A percentile compares a stretch with the other conserved stretches of the same genome.
Evolutionary conservation across 2,113 vertebrate species (phyloP).

Genomic region (Elephantulus edwardii): DNA sequence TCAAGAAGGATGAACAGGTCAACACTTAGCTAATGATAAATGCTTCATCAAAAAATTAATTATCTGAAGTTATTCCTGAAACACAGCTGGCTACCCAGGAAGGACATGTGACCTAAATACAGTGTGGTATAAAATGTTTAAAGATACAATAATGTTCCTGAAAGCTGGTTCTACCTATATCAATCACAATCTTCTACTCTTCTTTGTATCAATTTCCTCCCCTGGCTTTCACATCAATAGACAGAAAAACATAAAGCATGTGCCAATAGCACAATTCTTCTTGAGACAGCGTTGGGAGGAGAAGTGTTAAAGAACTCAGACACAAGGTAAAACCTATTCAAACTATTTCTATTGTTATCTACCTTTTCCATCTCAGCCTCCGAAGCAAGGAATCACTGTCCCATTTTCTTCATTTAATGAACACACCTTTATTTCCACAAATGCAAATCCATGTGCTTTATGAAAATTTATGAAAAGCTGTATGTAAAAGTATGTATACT

Average conservation of each 20-base stretch:
- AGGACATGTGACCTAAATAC: background rate
- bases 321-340: background rate
- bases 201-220: conserved; percentile 30
- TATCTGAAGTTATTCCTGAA: background rate
- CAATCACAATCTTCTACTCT: background rate
- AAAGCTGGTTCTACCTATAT: background rate
- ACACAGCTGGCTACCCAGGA: background rate
- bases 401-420: background rate
- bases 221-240: background rate
- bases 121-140: background rate
- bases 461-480: background rate
- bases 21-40: background rate
- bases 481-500: background rate
- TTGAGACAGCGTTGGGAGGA: background rate
- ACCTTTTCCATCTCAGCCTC: background rate
- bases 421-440: background rate
- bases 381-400: too few relatives aligned
- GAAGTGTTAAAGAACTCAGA: background rate
- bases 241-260: background rate
- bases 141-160: background rate
- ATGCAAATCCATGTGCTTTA: background rate
- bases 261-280: background rate
- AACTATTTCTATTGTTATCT: background rate
- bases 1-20: background rate
- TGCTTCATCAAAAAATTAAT: background rate